These are phyloP conservation scores for Theocolax elegans DNA, from an alignment of 1,140 invertebrate species.

Conservation along the genomic window DNA sequence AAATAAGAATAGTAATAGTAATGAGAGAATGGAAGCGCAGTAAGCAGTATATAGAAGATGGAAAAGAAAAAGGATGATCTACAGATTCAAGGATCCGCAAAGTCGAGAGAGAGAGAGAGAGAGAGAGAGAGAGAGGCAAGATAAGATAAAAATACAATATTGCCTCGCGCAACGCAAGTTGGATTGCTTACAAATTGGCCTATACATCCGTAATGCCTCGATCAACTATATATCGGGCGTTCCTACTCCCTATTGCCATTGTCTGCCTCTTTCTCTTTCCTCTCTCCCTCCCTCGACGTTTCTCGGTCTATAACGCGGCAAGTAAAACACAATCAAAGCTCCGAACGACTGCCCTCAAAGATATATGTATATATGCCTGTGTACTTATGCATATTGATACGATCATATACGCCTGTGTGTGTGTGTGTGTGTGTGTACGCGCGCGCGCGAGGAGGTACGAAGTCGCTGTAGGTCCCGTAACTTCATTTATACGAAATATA, in stretches of 20 bases:
- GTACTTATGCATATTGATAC: constrained; percentile 24
- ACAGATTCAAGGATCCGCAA: too few species aligned
- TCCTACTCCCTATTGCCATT: neutral
- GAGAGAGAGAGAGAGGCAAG: constrained; percentile 37
- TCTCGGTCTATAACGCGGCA: too few species aligned
- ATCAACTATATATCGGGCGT: constrained; percentile 53
- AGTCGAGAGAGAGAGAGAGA: constrained; percentile 27
- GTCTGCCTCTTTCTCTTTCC: neutral
- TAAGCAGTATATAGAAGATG: neutral
- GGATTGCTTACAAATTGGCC: constrained; percentile 69
- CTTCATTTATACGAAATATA: too few species aligned
- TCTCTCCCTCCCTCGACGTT: neutral
- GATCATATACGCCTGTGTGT: neutral
- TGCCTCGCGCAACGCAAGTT: constrained; percentile 62
- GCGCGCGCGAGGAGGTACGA: neutral
- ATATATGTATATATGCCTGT: neutral
- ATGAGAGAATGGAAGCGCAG: too few species aligned
- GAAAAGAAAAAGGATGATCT: neutral
- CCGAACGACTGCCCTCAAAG: neutral
- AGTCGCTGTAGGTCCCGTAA: neutral
- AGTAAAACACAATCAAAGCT: constrained; percentile 28
- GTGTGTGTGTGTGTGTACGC: neutral
- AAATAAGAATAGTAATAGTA: constrained; percentile 30
- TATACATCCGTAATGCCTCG: constrained; percentile 66
- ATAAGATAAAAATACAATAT: constrained; percentile 66